Base-by-base conservation (phyloP, 2,797 vertebrate genomes). In the Pogonophryne albipinna region DNA sequence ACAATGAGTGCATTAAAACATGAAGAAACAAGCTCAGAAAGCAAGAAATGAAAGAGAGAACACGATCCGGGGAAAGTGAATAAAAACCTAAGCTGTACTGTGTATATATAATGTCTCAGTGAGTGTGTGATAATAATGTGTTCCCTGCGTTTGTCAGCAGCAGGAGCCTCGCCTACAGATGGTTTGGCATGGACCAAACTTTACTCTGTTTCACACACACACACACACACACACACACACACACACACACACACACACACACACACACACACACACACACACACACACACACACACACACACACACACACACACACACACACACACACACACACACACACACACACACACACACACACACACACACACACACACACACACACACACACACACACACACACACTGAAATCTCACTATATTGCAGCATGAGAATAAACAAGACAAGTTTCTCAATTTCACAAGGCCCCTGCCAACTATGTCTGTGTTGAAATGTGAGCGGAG, bases 371-470 rank as follows among this genome's bases (percentile, higher is more conserved):
- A 83, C 74, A 55, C 75, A 17, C 71, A 1, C 55, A 83, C 74
- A 55, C 75, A 17, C 71, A 1, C 55, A n/a, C 47, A 49, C 47
- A 49, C 46, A 47, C 46, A 83, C 74, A 55, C 75, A 17, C 71
- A 1, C 55, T 66, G 65, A 70, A 83, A 71, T 69, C 51, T 67
- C 74, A 17, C 42, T 66, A 27, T 16, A 19, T 51, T 47, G 56
- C 62, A 74, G 19, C 6, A 20, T 80, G 66, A 62, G 71, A 81
- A 80, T 61, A 88, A 81, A 85, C 72, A 80, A 61, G 46, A 57
- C 4, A 10, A 38, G 71, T 75, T 84, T 87, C 81, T 76, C 79
- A 66, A 61, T 76, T 76, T 74, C 64, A 53, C 10, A 0, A 1
- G 65, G 34, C 1, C 14, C 10, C 14, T 16, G 73, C 79, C 79